Evolutionary conservation across 2,113 vertebrate genomes (phyloP), one percentile per base, ranked within the genome.

Genomic region (Neoarius graeffei): DNA sequence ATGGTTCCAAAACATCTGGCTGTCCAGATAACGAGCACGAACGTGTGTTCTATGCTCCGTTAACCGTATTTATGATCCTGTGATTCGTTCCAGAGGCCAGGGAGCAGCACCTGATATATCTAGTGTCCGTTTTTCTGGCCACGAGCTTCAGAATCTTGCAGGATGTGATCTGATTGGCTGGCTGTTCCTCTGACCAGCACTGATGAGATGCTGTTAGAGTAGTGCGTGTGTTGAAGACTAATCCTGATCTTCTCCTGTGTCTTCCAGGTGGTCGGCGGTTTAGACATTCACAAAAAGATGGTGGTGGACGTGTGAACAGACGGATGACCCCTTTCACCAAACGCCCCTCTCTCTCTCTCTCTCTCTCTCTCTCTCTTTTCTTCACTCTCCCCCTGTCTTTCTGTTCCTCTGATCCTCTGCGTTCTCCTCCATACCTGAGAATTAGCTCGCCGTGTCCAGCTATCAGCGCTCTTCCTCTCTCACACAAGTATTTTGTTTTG

Each of bases 271-370:
- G 97, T 98, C 91, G 97, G 97, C 82, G 97, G 97, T 93, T 94
- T 99, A 96, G 97, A 98, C 95, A 98, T 99, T 95, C 97, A 98
- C 96, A 99, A 98, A 97, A 98, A 97, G 95, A 99, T 99, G 98
- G 97, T 98, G 84, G 97, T 99, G 92, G 97, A 99, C 54, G 96
- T 99, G 95, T 99, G 97, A 98, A 95, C 93, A 94, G 80, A 92
- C 84, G 95, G 96, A 94, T 92, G 92, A 62, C 91, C 89, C 89
- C 94, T 42, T 96, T 95, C 92, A 95, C 94, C 93, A 84, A 81
- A 82, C 85, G 56, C 66, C 80, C 48, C 81, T 76, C 86, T 81
- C 66, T 84, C 52, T 81, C 27, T 60, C n/a, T n/a, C n/a, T n/a
- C n/a, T n/a, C n/a, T n/a, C n/a, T n/a, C 81, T 76, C 86, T 81